Evolutionary conservation across 2,113 vertebrate genomes (phyloP).

Genomic region (Rhagologus leucostigma): DNA sequence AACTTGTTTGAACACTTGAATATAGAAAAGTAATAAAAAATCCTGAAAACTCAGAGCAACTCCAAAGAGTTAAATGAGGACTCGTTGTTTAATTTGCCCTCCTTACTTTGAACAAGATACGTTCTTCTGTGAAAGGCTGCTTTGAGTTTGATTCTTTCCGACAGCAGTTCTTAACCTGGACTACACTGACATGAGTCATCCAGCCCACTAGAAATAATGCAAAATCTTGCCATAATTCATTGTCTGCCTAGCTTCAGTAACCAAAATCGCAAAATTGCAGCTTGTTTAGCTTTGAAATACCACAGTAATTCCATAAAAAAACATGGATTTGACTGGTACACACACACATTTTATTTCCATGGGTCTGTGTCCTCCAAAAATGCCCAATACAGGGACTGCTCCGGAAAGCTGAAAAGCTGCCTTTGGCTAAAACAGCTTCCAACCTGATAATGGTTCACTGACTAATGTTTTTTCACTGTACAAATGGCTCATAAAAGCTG

Average conservation of each 20-base stretch:
- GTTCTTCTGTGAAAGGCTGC: not conserved
- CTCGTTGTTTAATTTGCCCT: not conserved
- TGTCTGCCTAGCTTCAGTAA: not conserved
- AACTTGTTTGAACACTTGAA: not conserved
- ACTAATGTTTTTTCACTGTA: slow-evolving; percentile 36
- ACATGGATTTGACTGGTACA: not conserved
- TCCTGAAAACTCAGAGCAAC: not conserved
- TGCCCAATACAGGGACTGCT: not conserved
- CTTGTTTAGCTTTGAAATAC: not conserved
- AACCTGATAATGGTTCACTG: not conserved
- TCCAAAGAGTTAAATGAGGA: not conserved
- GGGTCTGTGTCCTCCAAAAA: not conserved
- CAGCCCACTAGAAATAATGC: not conserved
- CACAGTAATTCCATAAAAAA: not conserved
- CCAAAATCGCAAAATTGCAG: not conserved
- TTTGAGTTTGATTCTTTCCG: not conserved
- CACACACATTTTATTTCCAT: not conserved
- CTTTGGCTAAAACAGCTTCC: not conserved
- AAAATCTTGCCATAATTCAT: not conserved
- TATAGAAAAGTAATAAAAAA: not conserved
- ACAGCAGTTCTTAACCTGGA: not conserved
- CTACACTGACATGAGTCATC: not conserved
- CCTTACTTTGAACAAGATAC: not conserved
- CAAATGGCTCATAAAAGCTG: slow-evolving; percentile 45
- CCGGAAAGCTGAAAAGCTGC: not conserved